These are phyloP conservation scores for Gobio occitaniae DNA, from an alignment of 2,797 vertebrate genomes.

Conservation along the genomic window DNA sequence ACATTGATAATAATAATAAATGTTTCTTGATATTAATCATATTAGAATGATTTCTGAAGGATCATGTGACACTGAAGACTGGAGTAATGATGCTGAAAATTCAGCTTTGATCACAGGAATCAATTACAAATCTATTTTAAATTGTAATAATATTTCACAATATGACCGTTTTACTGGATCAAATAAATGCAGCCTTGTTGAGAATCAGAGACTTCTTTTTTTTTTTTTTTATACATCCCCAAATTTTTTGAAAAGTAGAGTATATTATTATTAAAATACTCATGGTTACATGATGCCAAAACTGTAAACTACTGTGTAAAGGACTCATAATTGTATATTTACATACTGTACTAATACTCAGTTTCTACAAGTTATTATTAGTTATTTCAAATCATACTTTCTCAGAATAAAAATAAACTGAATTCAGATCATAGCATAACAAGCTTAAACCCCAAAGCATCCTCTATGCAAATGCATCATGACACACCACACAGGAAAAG, in stretches of 20 bases:
- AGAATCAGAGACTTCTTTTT: no score
- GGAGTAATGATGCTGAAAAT: background rate
- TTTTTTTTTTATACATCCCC: no score
- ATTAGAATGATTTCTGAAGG: background rate
- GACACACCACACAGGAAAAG: background rate
- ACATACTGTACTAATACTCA: background rate
- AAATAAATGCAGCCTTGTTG: background rate
- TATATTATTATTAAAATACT: background rate
- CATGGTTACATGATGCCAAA: background rate
- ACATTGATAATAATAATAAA: background rate
- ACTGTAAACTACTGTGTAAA: background rate
- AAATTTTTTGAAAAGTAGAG: background rate
- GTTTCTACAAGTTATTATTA: background rate
- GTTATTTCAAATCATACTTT: conserved; percentile 2
- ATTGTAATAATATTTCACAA: background rate
- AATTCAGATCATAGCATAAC: conserved; percentile 12
- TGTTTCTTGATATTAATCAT: background rate
- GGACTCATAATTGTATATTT: background rate
- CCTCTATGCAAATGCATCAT: conserved; percentile 15
- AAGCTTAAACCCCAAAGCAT: background rate
- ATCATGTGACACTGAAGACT: background rate
- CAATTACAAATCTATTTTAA: background rate
- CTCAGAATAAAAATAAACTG: background rate
- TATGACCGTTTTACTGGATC: background rate
- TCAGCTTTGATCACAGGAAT: background rate